phyloP scores from a whole-genome alignment of 2,888 invertebrate genomes.

The Campoletis raptor region DNA sequence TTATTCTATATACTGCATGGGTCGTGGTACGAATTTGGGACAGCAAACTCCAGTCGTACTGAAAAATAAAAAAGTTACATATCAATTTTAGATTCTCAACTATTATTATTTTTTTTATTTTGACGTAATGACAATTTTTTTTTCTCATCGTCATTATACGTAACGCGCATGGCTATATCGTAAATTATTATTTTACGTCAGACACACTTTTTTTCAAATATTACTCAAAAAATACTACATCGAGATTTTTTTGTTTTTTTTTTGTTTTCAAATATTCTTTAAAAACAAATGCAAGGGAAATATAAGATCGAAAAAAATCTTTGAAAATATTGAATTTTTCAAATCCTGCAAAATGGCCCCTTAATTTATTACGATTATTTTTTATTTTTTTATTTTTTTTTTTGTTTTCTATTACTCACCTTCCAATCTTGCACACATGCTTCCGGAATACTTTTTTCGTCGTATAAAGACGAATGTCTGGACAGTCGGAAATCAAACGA shows the following conservation, averaged over 20 bases:
- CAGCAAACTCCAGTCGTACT: constrained; percentile 54
- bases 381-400: not conserved
- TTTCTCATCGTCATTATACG: no score
- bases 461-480: constrained; percentile 36
- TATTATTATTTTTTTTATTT: no score
- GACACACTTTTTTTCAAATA: not conserved
- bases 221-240: not conserved
- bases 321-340: no score
- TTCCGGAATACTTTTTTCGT: constrained; percentile 30
- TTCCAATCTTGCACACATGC: constrained; percentile 44
- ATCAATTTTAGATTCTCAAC: no score
- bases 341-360: no score
- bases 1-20: not conserved
- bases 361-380: not conserved
- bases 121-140: no score
- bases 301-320: no score
- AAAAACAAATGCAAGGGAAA: no score
- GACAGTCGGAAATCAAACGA: constrained; percentile 50
- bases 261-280: no score
- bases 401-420: constrained; percentile 21
- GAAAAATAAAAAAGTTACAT: constrained; percentile 5
- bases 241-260: no score
- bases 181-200: not conserved
- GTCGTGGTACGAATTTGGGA: constrained; percentile 15
- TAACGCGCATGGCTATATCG: not conserved